Evolutionary conservation across 2,113 vertebrate genomes (phyloP).

Genomic region (Datnioides undecimradiatus): DNA sequence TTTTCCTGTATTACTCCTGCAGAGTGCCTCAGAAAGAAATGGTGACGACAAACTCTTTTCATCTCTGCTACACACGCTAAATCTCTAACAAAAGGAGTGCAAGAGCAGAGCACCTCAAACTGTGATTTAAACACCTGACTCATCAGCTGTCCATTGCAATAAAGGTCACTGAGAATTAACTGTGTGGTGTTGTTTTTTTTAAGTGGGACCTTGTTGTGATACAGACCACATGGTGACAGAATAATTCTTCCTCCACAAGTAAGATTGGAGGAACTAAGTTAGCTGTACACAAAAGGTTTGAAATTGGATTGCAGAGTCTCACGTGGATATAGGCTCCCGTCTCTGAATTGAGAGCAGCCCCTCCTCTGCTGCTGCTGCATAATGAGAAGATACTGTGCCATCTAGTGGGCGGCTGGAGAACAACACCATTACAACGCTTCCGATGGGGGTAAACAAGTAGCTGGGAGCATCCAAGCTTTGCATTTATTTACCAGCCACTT

Average conservation of each 20-base stretch:
- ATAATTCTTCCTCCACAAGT: constrained; percentile 56
- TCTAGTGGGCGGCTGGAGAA: constrained; percentile 74
- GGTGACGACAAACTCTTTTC: constrained; percentile 18
- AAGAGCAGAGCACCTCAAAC: constrained; percentile 48
- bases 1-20: constrained; percentile 31
- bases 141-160: constrained; percentile 46
- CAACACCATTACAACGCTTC: neutral
- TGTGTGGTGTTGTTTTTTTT: no score
- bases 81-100: constrained; percentile 34
- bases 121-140: constrained; percentile 29
- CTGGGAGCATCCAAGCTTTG: constrained; percentile 53
- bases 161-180: constrained; percentile 44
- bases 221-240: constrained; percentile 51
- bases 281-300: constrained; percentile 64
- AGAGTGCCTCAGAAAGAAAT: neutral
- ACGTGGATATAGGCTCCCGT: constrained; percentile 51
- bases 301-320: constrained; percentile 63
- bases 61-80: neutral
- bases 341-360: constrained; percentile 46
- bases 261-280: constrained; percentile 58
- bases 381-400: constrained; percentile 75
- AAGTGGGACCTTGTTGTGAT: constrained; percentile 40
- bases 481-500: constrained; percentile 61
- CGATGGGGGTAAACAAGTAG: constrained; percentile 52
- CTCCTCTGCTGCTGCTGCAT: constrained; percentile 47